phyloP scores from a whole-genome alignment of 1,140 invertebrate genomes.

The Dreissena polymorpha region DNA sequence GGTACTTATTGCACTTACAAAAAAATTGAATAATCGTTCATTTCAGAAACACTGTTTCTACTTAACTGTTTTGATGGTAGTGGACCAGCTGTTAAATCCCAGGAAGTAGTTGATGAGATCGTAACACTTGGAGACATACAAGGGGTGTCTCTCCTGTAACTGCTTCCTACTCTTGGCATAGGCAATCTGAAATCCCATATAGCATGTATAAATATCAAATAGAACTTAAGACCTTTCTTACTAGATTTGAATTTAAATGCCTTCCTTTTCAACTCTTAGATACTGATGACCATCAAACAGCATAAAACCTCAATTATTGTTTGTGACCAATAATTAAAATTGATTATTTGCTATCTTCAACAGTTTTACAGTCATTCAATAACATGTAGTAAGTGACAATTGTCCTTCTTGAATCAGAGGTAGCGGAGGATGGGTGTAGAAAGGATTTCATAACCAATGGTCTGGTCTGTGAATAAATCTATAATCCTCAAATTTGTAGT shows the following conservation, averaged over 20 bases:
- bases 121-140: conserved; percentile 67
- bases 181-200: conserved; percentile 56
- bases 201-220: neutral
- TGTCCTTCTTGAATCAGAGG: no score
- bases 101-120: conserved; percentile 73
- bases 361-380: no score
- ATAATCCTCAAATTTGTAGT: no score
- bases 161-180: conserved; percentile 68
- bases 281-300: neutral
- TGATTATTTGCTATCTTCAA: neutral
- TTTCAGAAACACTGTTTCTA: no score
- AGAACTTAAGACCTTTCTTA: neutral
- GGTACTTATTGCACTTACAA: no score
- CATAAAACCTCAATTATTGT: neutral
- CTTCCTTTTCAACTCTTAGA: no score
- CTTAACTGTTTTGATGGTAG: conserved; percentile 57
- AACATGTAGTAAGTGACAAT: no score
- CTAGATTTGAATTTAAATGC: no score
- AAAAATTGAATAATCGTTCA: no score
- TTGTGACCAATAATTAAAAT: neutral
- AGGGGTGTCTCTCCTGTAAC: conserved; percentile 9
- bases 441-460: no score
- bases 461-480: no score
- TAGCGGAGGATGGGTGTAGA: no score
- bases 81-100: conserved; percentile 74